Base-by-base conservation (phyloP, 2,797 vertebrate species). In the Echeneis naucrates region DNA sequence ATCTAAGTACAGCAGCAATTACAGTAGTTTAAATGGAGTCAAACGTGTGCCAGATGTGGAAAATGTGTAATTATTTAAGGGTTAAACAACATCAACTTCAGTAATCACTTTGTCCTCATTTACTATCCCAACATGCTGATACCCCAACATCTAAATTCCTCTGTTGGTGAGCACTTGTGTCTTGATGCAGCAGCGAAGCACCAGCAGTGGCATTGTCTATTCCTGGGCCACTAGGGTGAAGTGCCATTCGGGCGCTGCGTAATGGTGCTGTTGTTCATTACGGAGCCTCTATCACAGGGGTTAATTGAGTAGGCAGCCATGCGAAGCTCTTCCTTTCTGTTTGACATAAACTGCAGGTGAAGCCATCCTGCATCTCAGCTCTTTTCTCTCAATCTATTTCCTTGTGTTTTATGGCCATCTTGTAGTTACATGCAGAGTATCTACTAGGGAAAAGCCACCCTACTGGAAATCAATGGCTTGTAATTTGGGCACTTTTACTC, bases 231-330 rank as follows among this genome's bases (percentile, higher is more conserved):
- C 89, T 60, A 73, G 88, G 90, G 90, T 91, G 93, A 92, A 88
- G 83, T 88, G 88, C 90, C 93, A 90, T 80, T 90, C 37, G 89
- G 91, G 90, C 88, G 91, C 90, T 64, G 75, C 68, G 89, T 94
- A 95, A 95, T 95, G 93, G 93, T 85, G 90, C 89, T 93, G 88
- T 92, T 92, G 92, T 95, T 95, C 95, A 96, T 96, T 94, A 95
- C 75, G 77, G 91, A 86, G 83, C 91, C 88, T 94, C 94, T 92
- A 94, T 95, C 92, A 86, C 85, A 64, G 92, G 90, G 93, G 94
- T 94, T 95, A 95, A 96, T 96, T 93, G 95, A 94, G 94, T 89
- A 94, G 90, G 95, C 95, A 93, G 90, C 91, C 94, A 93, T 89
- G 95, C 95, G 93, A 92, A 88, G 94, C 90, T 83, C 87, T 90